Evolutionary conservation across 2,797 vertebrate genomes (phyloP).

Genomic region (Scolopax bukidnonensis): DNA sequence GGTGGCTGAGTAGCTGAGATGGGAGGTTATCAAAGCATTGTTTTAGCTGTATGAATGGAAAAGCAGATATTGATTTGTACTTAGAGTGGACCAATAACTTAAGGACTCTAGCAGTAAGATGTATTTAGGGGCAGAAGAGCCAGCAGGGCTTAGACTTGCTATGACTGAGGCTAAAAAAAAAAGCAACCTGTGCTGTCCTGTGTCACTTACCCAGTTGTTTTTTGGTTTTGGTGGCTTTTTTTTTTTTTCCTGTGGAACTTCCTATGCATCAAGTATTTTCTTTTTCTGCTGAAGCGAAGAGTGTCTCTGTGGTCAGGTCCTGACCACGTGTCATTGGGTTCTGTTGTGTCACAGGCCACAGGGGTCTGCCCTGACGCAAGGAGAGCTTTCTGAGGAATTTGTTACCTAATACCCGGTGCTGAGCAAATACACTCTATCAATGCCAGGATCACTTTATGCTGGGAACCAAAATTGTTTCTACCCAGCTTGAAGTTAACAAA

Average conservation of each 20-base stretch:
- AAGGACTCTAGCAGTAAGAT: not conserved
- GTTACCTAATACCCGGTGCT: not conserved
- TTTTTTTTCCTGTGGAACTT: not conserved
- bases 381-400: not conserved
- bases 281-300: not conserved
- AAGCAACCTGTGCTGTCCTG: not conserved
- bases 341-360: not conserved
- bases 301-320: not conserved
- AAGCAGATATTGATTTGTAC: not conserved
- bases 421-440: not conserved
- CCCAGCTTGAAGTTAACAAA: not conserved
- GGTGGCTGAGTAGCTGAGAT: conserved; percentile 18
- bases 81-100: not conserved
- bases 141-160: not conserved
- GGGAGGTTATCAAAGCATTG: conserved; percentile 33
- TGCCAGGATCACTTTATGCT: not conserved
- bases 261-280: not conserved
- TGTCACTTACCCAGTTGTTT: not conserved
- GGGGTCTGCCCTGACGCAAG: not conserved
- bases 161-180: not conserved
- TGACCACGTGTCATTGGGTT: not conserved
- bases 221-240: too few relatives aligned
- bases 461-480: not conserved
- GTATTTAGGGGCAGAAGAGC: not conserved
- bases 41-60: not conserved